A percentile compares a stretch with the other conserved stretches of the same genome.
Conservation (phyloP, 64 coral and sea anemone species). For the Anthopleura sola region DNA sequence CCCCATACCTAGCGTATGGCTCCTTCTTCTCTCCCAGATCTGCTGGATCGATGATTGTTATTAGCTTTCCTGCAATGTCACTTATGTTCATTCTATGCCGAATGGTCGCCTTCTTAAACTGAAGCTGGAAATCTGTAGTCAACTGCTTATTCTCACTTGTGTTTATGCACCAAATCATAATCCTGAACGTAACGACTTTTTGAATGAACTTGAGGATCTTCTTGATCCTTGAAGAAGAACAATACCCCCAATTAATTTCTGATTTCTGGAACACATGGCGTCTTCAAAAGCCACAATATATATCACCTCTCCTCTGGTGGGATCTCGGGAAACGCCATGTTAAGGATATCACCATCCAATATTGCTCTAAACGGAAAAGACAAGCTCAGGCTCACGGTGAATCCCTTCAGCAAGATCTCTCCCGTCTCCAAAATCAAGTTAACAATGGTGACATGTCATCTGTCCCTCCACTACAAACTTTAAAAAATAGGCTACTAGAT, state of each 20-base stretch:
- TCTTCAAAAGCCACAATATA: background rate
- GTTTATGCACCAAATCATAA: background rate
- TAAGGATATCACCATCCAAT: background rate
- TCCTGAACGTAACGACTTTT: background rate
- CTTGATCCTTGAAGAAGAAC: background rate
- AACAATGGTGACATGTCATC: background rate
- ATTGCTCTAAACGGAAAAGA: background rate
- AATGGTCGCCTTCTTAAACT: background rate
- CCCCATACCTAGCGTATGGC: background rate
- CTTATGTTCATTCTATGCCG: background rate
- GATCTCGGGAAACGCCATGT: background rate
- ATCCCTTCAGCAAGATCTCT: background rate
- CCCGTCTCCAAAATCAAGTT: background rate
- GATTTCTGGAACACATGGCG: background rate
- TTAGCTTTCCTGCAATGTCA: background rate
- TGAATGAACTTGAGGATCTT: background rate
- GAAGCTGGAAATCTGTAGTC: background rate
- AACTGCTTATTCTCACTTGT: background rate
- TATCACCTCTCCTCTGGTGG: background rate
- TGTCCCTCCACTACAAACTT: background rate
- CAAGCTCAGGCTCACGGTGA: no score
- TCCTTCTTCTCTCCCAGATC: background rate
- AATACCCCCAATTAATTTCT: background rate
- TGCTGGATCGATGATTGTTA: background rate
- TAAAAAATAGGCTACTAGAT: background rate